Conservation (phyloP, 2,797 vertebrate genomes). For the Leptatherina wallacei region DNA sequence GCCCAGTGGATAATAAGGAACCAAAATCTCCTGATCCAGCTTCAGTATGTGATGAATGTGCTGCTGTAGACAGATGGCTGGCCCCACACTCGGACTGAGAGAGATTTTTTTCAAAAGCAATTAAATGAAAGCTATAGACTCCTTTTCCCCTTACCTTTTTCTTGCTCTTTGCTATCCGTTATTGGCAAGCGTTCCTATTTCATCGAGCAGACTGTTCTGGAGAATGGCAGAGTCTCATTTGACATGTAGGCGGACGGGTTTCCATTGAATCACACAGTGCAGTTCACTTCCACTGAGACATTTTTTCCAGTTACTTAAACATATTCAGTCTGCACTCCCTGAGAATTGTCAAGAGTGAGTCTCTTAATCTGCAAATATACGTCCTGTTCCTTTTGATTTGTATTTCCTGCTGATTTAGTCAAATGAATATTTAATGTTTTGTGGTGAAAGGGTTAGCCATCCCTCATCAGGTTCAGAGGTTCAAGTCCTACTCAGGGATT, state of each 20-base stretch:
- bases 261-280: constrained; percentile 66
- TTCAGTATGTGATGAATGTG: background rate
- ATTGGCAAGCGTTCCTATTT: constrained; percentile 52
- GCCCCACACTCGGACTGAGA: constrained; percentile 5
- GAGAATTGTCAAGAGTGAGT: constrained; percentile 42
- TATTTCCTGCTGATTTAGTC: constrained; percentile 62
- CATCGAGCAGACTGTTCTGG: constrained; percentile 33
- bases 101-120: constrained; percentile 47
- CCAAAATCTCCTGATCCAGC: background rate
- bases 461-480: constrained; percentile 63
- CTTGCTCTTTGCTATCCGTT: constrained; percentile 31
- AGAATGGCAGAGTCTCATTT: constrained; percentile 40
- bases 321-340: constrained; percentile 39
- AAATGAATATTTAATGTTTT: constrained; percentile 70
- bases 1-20: background rate
- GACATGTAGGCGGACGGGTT: constrained; percentile 64
- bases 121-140: constrained; percentile 60
- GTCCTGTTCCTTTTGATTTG: constrained; percentile 37
- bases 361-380: constrained; percentile 51
- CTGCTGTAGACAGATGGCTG: background rate
- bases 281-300: constrained; percentile 47
- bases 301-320: constrained; percentile 58
- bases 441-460: constrained; percentile 55
- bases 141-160: constrained; percentile 3
- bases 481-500: constrained; percentile 64